Base-by-base conservation (phyloP, 2,888 invertebrate species). In the Reticulitermes lucifugus region DNA sequence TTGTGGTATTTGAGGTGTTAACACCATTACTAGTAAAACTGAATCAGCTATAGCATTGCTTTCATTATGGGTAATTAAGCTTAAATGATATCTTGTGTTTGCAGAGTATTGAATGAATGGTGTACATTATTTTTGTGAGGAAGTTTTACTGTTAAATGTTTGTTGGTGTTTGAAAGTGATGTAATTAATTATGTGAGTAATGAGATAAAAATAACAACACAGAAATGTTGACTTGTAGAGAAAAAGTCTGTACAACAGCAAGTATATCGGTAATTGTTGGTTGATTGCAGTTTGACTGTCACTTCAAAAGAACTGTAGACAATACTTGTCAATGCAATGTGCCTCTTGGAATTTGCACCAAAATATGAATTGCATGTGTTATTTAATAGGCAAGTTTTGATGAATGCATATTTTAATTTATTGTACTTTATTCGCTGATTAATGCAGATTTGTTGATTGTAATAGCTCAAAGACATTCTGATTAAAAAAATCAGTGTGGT, bases 331-430 rank as follows among this genome's bases (percentile, higher is more conserved):
- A 65, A 70, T 81, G 70, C 81, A 65, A 12, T 81, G 81, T 81
- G 81, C 81, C 81, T 81, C 81, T 81, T 65, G 81, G 41, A 70
- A 73, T 77, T 77, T 46, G 77, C 43, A 77, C 77, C 51, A 46
- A 73, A 55, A 35, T 73, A 73, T 35, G 41, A 41, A 41, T 41
- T 18, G 4, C 41, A n/a, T 46, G 35, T 35, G 35, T 46, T 46
- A 46, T 46, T 12, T 73, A 22, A 46, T 22, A 77, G 43, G 22
- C 73, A 3, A 21, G 46, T 77, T 35, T 21, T 51, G n/a, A n/a
- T 2, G 14, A 65, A 7, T 65, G 25, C 65, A 65, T n/a, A 65
- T 25, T n/a, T 43, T 46, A n/a, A 43, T 77, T 77, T 4, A n/a
- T 10, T 75, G 46, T 77, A 46, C 77, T 77, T 51, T 77, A n/a